Evolutionary conservation across 1,140 invertebrate genomes (phyloP), one percentile per base, ranked within the genome.

Genomic region (Phortica variegata): DNA sequence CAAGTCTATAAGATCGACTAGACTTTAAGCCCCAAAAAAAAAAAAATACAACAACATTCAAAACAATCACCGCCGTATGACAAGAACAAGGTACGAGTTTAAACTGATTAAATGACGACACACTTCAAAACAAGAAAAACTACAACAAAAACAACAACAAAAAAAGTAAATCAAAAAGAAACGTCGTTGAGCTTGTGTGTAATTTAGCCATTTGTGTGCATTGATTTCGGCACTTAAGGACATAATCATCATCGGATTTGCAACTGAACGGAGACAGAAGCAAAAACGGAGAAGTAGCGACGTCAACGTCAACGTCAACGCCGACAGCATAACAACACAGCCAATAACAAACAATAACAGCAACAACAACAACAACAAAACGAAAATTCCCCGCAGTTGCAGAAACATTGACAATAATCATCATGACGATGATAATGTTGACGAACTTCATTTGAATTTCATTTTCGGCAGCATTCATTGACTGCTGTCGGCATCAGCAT

Each of bases 201-300:
- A 66, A 71, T 68, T 72, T 62, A 68, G 63, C 55, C 68, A 72
- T 68, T 72, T 68, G 68, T 72, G 68, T 72, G 68, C 68, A 72
- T 72, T 72, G 68, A 72, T 72, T 72, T 72, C 68, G 63, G 68
- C 60, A 60, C 68, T 72, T 71, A 71, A 71, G 68, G 52, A 50
- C 62, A 61, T 71, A 72, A 71, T 71, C 68, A 58, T 47, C 54
- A 58, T 43, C 47, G 49, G 46, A 47, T 47, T 47, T 40, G 46
- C 23, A 26, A 26, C 10, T 26, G 23, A 26, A 20, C 42, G 29
- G 41, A 26, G 23, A 42, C 32, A 29, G 38, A 19, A 26, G 23
- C 20, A 21, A 17, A 31, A 29, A 13, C 17, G 36, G 17, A 26
- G 23, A n/a, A 19, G 21, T 42, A 23, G 45, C 44, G 17, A 19